Percentiles rank a stretch among this genome's conserved stretches.
Conservation (phyloP, 2,888 invertebrate genomes). For the Habrosyne pyritoides region DNA sequence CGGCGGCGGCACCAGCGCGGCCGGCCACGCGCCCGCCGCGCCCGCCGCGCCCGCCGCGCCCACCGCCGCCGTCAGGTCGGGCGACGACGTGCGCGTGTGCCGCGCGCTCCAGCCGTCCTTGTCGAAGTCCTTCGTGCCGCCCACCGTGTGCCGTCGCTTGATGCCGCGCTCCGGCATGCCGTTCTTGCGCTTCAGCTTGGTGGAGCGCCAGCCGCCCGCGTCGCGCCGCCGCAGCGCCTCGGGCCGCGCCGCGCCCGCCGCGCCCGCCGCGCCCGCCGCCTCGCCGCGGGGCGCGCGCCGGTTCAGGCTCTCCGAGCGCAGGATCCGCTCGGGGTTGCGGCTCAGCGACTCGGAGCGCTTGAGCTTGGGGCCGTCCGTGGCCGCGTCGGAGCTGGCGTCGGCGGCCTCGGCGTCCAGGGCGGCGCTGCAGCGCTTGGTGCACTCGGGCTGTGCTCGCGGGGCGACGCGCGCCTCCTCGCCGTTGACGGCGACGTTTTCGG, state of each 20-base stretch:
- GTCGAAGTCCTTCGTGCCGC: slow-evolving; percentile 94
- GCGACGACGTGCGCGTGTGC: slow-evolving; percentile 84
- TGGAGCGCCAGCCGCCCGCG: slow-evolving; percentile 78
- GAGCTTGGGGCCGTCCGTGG: slow-evolving; percentile 51
- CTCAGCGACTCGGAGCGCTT: slow-evolving; percentile 86
- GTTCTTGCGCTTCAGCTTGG: slow-evolving; percentile 89
- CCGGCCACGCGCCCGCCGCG: slow-evolving; percentile 56
- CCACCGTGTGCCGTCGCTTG: slow-evolving; percentile 95
- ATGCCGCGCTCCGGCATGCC: slow-evolving; percentile 92
- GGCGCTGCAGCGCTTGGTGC: slow-evolving; percentile 54
- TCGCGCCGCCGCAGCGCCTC: slow-evolving; percentile 86
- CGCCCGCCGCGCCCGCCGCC: slow-evolving; percentile 13
- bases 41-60: neutral
- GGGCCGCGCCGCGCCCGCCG: slow-evolving; percentile 15
- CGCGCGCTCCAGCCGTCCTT: slow-evolving; percentile 85
- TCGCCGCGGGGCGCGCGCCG: slow-evolving; percentile 68
- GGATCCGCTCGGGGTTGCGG: slow-evolving; percentile 80
- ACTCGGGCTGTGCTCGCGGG: slow-evolving; percentile 27
- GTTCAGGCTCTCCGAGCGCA: slow-evolving; percentile 85
- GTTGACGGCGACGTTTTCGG: slow-evolving; percentile 14
- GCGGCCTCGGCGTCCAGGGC: slow-evolving; percentile 40
- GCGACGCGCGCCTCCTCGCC: neutral
- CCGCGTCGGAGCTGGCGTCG: slow-evolving; percentile 31
- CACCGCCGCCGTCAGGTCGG: slow-evolving; percentile 75
- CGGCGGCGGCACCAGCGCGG: slow-evolving; percentile 60